Percentiles rank a stretch among this genome's conserved stretches.
Conservation (phyloP, 1,140 invertebrate species). For the Matsumurasca onukii region DNA sequence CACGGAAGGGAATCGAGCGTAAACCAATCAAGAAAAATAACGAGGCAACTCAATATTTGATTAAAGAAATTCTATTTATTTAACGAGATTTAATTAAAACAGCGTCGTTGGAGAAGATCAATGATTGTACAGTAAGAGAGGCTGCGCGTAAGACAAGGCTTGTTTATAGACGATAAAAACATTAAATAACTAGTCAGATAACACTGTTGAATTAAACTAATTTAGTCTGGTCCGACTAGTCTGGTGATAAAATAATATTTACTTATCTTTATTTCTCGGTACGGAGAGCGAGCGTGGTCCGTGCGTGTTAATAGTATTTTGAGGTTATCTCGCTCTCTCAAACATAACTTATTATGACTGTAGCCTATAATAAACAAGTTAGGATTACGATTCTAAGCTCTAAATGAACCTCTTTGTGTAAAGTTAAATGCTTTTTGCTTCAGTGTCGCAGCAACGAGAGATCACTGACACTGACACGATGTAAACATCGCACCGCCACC, state of each 20-base stretch:
- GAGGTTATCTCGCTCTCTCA: conserved; percentile 17
- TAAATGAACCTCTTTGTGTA: too few relatives aligned
- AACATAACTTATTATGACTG: conserved; percentile 2
- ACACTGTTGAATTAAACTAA: conserved; percentile 8
- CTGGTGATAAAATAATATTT: conserved; percentile 3
- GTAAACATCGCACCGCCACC: too few relatives aligned
- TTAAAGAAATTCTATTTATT: conserved; percentile 28
- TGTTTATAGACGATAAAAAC: conserved; percentile 16
- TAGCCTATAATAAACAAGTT: too few relatives aligned
- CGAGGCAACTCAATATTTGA: conserved; percentile 22
- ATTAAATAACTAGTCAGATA: conserved; percentile 5
- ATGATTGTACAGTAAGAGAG: not conserved
- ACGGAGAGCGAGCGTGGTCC: not conserved
- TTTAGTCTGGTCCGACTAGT: not conserved
- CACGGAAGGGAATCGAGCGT: too few relatives aligned
- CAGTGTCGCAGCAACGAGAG: too few relatives aligned
- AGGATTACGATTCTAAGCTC: too few relatives aligned
- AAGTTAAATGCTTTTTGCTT: too few relatives aligned
- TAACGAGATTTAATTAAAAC: conserved; percentile 27
- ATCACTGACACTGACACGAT: too few relatives aligned
- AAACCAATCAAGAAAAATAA: conserved; percentile 22
- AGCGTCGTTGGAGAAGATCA: conserved; percentile 24
- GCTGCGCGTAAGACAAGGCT: not conserved
- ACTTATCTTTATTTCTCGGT: conserved; percentile 19
- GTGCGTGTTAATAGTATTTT: conserved; percentile 16